A percentile compares a stretch with the other conserved stretches of the same genome.
Evolutionary conservation across 2,888 invertebrate species (phyloP).

Genomic region (Acrobasis suavella): DNA sequence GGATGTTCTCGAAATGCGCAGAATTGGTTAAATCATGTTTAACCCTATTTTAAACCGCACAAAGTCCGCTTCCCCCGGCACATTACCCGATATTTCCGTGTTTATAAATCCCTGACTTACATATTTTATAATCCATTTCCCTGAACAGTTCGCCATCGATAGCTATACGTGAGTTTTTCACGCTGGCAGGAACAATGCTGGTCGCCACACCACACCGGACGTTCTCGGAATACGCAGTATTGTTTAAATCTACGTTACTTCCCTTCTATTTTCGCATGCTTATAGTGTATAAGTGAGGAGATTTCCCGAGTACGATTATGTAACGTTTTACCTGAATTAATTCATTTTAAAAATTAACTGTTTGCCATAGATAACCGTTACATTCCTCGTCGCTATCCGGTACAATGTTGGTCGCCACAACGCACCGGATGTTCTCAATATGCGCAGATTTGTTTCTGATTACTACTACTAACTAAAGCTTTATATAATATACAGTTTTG

Average conservation of each 20-base stretch:
- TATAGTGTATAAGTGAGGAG: not conserved
- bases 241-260: not conserved
- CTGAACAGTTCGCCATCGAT: not conserved
- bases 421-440: too few species aligned
- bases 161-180: not conserved
- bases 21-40: too few species aligned
- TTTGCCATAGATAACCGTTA: too few species aligned
- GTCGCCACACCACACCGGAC: not conserved
- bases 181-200: not conserved
- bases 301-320: not conserved
- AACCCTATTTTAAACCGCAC: not conserved
- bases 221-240: not conserved
- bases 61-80: not conserved
- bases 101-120: slow-evolving; percentile 3
- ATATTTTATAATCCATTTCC: slow-evolving; percentile 1
- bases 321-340: too few species aligned
- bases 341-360: too few species aligned
- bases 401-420: too few species aligned
- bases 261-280: not conserved
- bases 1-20: too few species aligned
- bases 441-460: too few species aligned
- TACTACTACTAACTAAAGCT: too few species aligned
- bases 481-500: too few species aligned
- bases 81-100: not conserved
- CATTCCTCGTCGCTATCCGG: too few species aligned